Base-by-base conservation (phyloP, 2,113 vertebrate genomes). In the Procavia capensis region DNA sequence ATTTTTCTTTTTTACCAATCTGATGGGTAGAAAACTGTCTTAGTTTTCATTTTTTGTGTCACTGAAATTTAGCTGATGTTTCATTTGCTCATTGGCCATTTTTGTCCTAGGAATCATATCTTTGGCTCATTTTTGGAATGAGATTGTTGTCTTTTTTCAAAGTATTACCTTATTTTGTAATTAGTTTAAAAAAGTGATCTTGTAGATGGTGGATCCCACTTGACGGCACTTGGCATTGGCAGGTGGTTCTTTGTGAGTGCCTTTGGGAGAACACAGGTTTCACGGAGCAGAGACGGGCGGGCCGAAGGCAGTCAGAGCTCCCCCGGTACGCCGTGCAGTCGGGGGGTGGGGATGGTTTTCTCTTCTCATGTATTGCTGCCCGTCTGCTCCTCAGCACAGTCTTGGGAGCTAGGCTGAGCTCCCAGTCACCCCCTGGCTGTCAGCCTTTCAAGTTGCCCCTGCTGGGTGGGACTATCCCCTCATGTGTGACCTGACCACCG, bases 371-470 rank as follows among this genome's bases (percentile, higher is more conserved):
- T 34, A 5, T 80, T n/a, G 27, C 34, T 79, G 86, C 31, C 76
- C 47, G 47, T 50, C 5, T 80, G 70, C 76, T 93, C 6, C n/a
- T 68, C 34, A 6, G 68, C 54, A 29, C 27, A 3, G 70, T 39
- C 72, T 41, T 84, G 63, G 63, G 89, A 94, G 86, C 63, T 36
- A 1, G 76, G 34, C 83, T 83, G 85, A 50, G 88, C 74, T 90
- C 85, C 13, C 0, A 13, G 39, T 94, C 86, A 90, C 94, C 91
- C 94, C 68, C 50, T 50, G 39, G 66, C 34, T 94, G 88, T 96
- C 90, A 96, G 92, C 94, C 93, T 90, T 96, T 96, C 90, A 96
- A 82, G 92, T 94, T 96, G 89, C 64, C 86, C 47, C 80, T 97
- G 95, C 96, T 90, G 57, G 84, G 96, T 96, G 92, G 93, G 89